Percentiles rank a stretch among this genome's conserved stretches.
Evolutionary conservation across 2,888 invertebrate genomes (phyloP).

Genomic region (Epirrhoe tristata): DNA sequence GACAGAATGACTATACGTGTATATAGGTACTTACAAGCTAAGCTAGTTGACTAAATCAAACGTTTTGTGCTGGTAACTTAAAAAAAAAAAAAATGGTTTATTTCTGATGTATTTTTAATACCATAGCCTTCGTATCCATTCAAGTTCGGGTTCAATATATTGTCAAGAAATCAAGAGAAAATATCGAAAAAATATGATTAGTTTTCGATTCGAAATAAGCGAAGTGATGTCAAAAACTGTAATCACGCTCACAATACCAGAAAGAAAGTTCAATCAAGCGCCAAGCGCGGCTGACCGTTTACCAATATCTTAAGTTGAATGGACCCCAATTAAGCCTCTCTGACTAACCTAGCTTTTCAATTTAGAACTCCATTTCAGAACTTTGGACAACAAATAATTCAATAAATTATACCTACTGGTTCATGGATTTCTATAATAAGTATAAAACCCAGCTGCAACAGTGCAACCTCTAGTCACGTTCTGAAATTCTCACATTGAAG

Average conservation of each 20-base stretch:
- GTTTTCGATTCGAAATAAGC: slow-evolving; percentile 36
- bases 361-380: slow-evolving; percentile 62
- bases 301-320: slow-evolving; percentile 73
- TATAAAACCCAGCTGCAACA: slow-evolving; percentile 53
- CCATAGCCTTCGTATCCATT: not conserved
- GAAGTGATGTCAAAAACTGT: slow-evolving; percentile 49
- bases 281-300: slow-evolving; percentile 60
- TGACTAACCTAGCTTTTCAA: slow-evolving; percentile 60
- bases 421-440: slow-evolving; percentile 57
- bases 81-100: too few species aligned
- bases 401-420: slow-evolving; percentile 65
- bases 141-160: slow-evolving; percentile 8
- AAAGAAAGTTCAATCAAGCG: slow-evolving; percentile 60
- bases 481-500: slow-evolving; percentile 47
- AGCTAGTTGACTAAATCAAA: too few species aligned
- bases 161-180: slow-evolving; percentile 8
- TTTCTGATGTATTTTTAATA: not conserved
- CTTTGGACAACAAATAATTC: slow-evolving; percentile 62
- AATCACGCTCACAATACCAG: slow-evolving; percentile 56
- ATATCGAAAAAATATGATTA: slow-evolving; percentile 27
- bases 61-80: too few species aligned
- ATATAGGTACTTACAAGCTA: too few species aligned
- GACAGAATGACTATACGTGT: too few species aligned
- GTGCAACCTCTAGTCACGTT: slow-evolving; percentile 61
- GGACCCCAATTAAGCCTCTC: slow-evolving; percentile 71